phyloP scores from a whole-genome alignment of 2,797 vertebrate species.

The Hypotaenidia philippensis region DNA sequence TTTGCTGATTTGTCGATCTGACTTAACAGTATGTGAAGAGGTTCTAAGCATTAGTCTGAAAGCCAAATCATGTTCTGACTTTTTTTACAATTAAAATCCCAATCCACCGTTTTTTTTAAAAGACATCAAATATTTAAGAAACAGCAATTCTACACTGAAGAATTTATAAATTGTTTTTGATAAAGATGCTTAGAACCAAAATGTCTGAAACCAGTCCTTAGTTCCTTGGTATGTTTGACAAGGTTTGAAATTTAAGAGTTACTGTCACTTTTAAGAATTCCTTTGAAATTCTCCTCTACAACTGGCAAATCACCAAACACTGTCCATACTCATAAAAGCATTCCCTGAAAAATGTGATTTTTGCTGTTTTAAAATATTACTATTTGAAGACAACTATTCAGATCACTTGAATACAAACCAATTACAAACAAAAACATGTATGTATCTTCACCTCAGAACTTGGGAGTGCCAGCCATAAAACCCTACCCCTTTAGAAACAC shows the following conservation, averaged over 20 bases:
- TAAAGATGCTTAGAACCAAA: neutral
- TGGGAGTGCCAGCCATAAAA: neutral
- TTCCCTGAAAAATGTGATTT: neutral
- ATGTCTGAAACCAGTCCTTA: neutral
- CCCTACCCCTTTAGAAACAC: accelerated
- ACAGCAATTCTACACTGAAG: neutral
- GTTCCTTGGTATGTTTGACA: neutral
- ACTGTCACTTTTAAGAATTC: neutral
- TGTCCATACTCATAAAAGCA: neutral
- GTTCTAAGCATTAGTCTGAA: neutral
- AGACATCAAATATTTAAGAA: neutral
- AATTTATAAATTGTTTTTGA: neutral
- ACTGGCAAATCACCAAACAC: neutral
- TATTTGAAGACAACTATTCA: neutral
- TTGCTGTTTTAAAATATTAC: neutral
- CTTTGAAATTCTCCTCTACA: neutral
- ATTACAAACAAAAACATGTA: neutral
- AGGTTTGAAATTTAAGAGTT: neutral
- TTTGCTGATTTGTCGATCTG: neutral
- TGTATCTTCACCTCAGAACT: neutral
- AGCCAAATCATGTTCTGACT: neutral
- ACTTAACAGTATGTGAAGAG: neutral
- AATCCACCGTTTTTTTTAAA: neutral
- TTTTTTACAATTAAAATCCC: neutral
- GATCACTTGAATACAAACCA: neutral